Evolutionary conservation across 2,888 invertebrate species (phyloP), one percentile per base, ranked within the genome.

Genomic region (Callyntrura sp.): DNA sequence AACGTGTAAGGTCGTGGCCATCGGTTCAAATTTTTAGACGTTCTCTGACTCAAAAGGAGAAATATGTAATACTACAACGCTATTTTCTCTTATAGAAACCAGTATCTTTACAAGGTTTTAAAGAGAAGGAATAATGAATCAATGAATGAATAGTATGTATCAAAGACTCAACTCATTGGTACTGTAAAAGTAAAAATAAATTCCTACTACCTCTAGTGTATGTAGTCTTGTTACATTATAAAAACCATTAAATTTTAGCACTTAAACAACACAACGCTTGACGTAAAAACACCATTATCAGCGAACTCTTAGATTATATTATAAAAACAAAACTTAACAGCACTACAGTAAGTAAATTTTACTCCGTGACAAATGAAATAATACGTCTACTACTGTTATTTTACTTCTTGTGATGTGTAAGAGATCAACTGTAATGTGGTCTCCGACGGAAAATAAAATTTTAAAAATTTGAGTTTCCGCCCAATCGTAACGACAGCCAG

Each of bases 351-450:
- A 5, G 51, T 1, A 14, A 2, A 51, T 5, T n/a, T 51, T n/a
- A 51, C n/a, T 14, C n/a, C n/a, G 51, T 51, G 51, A 51, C n/a
- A 12, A 51, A 14, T 51, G 51, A 51, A 51, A 3, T 51, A 14
- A 51, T 51, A 14, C 51, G n/a, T 51, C 35, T 35, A 57, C 14
- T 57, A n/a, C n/a, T 57, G n/a, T 17, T 62, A 25, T 62, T 12
- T 25, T 12, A 35, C 35, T 68, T 17, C 43, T 14, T 68, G n/a
- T 68, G 45, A 45, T 43, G 35, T 70, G 62, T 81, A 60, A 60
- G 81, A 81, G 81, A 81, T 81, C 81, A 81, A 81, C 81, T 43
- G 35, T 81, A 62, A 62, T 35, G 81, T 81, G 81, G 81, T 81
- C 81, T 81, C 81, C 17, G 11, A 45, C n/a, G 55, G 35, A 68